These are phyloP conservation scores for Arctopsyche grandis DNA, from an alignment of 1,140 invertebrate species.

Conservation along the genomic window DNA sequence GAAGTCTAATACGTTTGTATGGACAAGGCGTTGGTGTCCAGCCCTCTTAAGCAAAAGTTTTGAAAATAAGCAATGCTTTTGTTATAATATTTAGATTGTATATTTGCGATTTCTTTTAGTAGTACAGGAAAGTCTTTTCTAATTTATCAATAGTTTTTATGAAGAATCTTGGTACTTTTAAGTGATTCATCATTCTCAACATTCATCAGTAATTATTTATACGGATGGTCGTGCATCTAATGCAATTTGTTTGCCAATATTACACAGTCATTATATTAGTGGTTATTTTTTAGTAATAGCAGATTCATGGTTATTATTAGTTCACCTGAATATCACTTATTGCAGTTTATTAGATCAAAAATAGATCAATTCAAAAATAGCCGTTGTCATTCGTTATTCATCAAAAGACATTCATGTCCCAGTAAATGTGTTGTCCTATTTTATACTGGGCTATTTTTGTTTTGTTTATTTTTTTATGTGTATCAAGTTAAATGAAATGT, in stretches of 20 bases:
- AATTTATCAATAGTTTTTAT: no score
- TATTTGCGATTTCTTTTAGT: no score
- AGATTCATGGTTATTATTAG: conserved; percentile 28
- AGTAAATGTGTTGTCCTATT: background rate
- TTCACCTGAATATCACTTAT: conserved; percentile 29
- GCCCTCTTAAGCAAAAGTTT: no score
- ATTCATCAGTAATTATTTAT: conserved; percentile 31
- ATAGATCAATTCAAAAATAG: conserved; percentile 10
- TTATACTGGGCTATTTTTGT: conserved; percentile 9
- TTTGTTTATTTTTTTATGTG: conserved; percentile 29
- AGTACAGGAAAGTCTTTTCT: no score
- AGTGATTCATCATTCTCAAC: conserved; percentile 14
- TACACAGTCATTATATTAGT: conserved; percentile 36
- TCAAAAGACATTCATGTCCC: background rate
- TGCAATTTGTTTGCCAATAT: conserved; percentile 36
- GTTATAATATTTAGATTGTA: no score
- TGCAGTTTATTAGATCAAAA: conserved; percentile 16
- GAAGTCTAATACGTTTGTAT: no score
- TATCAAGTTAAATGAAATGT: conserved; percentile 6
- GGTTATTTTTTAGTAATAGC: conserved; percentile 37
- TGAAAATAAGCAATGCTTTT: no score
- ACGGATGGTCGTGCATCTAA: conserved; percentile 32
- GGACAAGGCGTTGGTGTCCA: no score
- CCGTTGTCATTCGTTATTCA: background rate
- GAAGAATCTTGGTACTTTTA: conserved; percentile 1